These are phyloP conservation scores for Molossus molossus DNA, from an alignment of 2,797 vertebrate genomes.

Conservation along the genomic window DNA sequence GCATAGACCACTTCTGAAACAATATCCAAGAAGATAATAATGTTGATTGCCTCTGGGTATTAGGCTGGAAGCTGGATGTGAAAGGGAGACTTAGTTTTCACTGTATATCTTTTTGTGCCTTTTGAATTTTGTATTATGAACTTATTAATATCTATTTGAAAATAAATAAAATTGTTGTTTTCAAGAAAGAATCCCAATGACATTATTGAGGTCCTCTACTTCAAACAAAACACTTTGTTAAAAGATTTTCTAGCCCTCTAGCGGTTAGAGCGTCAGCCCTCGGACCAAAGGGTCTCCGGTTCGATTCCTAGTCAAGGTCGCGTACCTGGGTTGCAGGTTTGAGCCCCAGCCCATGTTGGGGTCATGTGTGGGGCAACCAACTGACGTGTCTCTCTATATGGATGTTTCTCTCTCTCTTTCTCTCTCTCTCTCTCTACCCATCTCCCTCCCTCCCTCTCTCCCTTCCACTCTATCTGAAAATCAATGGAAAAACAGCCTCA, in stretches of 20 bases:
- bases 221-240: neutral
- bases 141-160: conserved; percentile 7
- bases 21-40: neutral
- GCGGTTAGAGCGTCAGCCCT: too few species aligned
- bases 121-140: neutral
- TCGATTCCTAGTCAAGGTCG: too few species aligned
- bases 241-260: neutral
- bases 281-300: too few species aligned
- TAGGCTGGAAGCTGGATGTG: neutral
- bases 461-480: too few species aligned
- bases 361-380: too few species aligned
- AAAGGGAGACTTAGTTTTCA: conserved; percentile 1
- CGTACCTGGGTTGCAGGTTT: too few species aligned
- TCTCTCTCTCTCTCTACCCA: too few species aligned
- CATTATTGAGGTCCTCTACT: neutral
- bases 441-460: too few species aligned
- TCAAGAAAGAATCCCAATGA: conserved; percentile 7
- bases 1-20: conserved; percentile 18
- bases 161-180: conserved; percentile 19
- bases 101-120: neutral
- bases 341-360: too few species aligned
- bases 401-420: too few species aligned
- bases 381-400: too few species aligned
- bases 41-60: neutral
- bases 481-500: too few species aligned